These are phyloP conservation scores for Lepisosteus oculatus DNA, from an alignment of 2,113 vertebrate species.

Conservation along the genomic window DNA sequence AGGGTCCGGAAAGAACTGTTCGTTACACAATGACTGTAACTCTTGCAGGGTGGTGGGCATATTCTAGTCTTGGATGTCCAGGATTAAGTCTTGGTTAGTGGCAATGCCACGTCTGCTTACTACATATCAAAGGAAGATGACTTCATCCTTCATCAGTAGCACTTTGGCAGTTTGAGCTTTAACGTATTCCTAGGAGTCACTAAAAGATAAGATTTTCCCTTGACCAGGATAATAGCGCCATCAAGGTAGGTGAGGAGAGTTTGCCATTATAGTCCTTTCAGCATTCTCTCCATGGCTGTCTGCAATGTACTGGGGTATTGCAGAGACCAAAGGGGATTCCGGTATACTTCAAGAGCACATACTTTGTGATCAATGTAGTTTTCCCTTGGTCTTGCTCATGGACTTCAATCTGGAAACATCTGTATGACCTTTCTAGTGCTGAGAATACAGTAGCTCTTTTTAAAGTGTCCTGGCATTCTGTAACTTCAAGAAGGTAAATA, in stretches of 20 bases:
- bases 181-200: not conserved
- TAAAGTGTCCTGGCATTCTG: too few species aligned
- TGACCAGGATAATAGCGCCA: not conserved
- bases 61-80: not conserved
- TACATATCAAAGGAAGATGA: not conserved
- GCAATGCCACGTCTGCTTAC: not conserved
- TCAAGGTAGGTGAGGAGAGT: not conserved
- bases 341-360: too few species aligned
- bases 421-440: too few species aligned
- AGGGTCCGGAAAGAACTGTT: too few species aligned
- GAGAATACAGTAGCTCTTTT: too few species aligned
- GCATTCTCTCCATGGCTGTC: not conserved
- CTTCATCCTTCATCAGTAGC: not conserved
- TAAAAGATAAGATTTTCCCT: not conserved
- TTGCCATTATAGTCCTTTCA: constrained; percentile 3
- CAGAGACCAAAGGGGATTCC: too few species aligned
- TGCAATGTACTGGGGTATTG: not conserved
- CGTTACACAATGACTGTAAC: not conserved
- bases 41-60: not conserved
- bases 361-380: too few species aligned
- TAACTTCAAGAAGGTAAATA: too few species aligned
- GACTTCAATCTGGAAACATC: too few species aligned
- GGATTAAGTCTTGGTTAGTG: not conserved
- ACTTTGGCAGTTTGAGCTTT: not conserved
- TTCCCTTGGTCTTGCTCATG: not conserved